Evolutionary conservation across 2,113 vertebrate species (phyloP).

Genomic region (Paedocypris sp.): DNA sequence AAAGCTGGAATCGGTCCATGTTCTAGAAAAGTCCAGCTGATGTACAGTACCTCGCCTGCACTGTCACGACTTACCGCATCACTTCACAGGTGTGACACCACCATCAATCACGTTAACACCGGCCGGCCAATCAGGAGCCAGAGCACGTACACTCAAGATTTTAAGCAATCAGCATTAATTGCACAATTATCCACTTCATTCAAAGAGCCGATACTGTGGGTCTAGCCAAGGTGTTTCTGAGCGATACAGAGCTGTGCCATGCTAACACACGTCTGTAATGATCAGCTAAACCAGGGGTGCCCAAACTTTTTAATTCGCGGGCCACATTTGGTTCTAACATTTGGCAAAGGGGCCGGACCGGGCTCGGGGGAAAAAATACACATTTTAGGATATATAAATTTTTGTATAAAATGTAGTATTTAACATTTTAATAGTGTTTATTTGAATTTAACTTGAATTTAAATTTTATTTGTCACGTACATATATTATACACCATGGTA

Average conservation of each 20-base stretch:
- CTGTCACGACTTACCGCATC: constrained; percentile 42
- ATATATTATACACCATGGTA: too few relatives aligned
- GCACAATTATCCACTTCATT: constrained; percentile 43
- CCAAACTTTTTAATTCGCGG: too few relatives aligned
- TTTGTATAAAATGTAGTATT: too few relatives aligned
- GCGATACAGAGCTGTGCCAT: constrained; percentile 14
- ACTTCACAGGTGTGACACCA: constrained; percentile 40
- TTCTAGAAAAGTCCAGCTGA: constrained; percentile 5
- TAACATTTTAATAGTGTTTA: too few relatives aligned
- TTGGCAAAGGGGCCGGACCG: too few relatives aligned
- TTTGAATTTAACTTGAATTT: too few relatives aligned
- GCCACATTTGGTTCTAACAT: too few relatives aligned
- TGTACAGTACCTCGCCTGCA: constrained; percentile 28
- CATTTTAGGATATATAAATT: too few relatives aligned
- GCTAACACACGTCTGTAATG: not conserved
- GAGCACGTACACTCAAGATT: constrained; percentile 30
- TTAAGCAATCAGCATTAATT: constrained; percentile 39
- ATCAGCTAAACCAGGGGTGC: too few relatives aligned
- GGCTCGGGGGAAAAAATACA: too few relatives aligned
- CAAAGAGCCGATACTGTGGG: constrained; percentile 34
- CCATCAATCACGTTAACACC: constrained; percentile 41
- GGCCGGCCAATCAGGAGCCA: constrained; percentile 27
- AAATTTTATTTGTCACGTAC: too few relatives aligned
- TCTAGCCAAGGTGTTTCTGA: constrained; percentile 31
- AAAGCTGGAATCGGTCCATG: not conserved